Base-by-base conservation (phyloP, 2,113 vertebrate genomes). In the Hydropotes inermis region DNA sequence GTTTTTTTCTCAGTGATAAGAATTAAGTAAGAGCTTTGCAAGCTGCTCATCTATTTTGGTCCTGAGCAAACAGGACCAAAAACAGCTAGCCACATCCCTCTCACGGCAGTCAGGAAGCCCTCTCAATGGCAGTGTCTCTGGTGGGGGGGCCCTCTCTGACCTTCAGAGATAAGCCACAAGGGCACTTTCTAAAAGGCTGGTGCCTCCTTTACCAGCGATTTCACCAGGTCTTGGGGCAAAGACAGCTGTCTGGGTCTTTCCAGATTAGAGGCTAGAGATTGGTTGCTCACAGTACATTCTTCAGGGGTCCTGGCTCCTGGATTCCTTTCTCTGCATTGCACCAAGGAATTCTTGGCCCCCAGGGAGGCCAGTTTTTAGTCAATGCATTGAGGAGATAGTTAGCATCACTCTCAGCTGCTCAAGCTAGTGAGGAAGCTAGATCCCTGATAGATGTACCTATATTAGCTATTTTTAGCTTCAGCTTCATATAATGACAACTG, bases 71-170 rank as follows among this genome's bases (percentile, higher is more conserved):
- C 39, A 39, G 39, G 39, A 39, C 39, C 39, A 39, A 39, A 39
- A 8, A 5, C 14, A 12, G 4, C 60, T 5, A 5, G 45, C 17
- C 79, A 16, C 64, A 1, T 30, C 39, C 36, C 13, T 60, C 74
- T 13, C 23, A 10, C 1, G 5, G 36, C 21, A 3, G 0, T 45
- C 4, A 0, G 15, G 60, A 39, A 76, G 74, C 11, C 36, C n/a
- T 61, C 36, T 12, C 19, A 9, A 8, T 39, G 4, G 8, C 55
- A 25, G 33, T 6, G 9, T 78, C 33, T 78, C 16, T 5, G 16
- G 43, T 25, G 4, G 7, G 45, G 25, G 43, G 43, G 2, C 36
- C 67, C 54, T 58, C 52, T 47, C 47, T 28, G 27, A 70, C 76
- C 52, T 13, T 21, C 14, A 55, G 78, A 54, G 16, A 33, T 19